Evolutionary conservation across 2,888 invertebrate species (phyloP).

Genomic region (Tiphia femorata): DNA sequence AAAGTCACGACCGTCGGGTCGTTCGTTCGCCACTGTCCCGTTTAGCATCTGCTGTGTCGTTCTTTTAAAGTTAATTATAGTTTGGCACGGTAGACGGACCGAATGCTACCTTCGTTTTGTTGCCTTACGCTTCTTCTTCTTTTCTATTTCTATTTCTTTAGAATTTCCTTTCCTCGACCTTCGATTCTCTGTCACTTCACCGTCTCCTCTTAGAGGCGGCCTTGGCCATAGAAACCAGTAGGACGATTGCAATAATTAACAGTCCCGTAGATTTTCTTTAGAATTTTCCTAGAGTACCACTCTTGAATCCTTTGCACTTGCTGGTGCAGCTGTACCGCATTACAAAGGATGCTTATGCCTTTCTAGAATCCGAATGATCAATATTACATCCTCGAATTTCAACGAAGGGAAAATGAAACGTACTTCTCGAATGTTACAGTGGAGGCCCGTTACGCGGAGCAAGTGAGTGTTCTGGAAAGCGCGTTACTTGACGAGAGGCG

Average conservation of each 20-base stretch:
- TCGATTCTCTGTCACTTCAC: slow-evolving; percentile 10
- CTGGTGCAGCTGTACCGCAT: too few relatives aligned
- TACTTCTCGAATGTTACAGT: slow-evolving; percentile 44
- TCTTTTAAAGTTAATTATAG: slow-evolving; percentile 48
- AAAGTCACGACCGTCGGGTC: slow-evolving; percentile 6
- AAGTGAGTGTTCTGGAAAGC: slow-evolving; percentile 49
- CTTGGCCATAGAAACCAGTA: too few relatives aligned
- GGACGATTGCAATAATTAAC: too few relatives aligned
- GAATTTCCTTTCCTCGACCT: slow-evolving; percentile 8
- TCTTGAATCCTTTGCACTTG: too few relatives aligned
- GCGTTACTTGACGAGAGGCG: slow-evolving; percentile 55
- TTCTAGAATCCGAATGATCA: too few relatives aligned
- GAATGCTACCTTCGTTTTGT: slow-evolving; percentile 8
- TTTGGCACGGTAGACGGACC: slow-evolving; percentile 36
- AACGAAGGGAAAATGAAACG: too few relatives aligned
- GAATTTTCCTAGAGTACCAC: too few relatives aligned
- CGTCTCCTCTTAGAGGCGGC: too few relatives aligned
- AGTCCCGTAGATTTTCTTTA: too few relatives aligned
- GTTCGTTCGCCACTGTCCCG: slow-evolving; percentile 26
- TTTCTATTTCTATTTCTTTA: slow-evolving; percentile 20
- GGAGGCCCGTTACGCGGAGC: slow-evolving; percentile 52
- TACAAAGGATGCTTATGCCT: too few relatives aligned
- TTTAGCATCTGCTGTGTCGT: slow-evolving; percentile 45
- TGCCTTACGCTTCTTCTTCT: background rate
- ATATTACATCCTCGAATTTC: background rate